A percentile compares a stretch with the other conserved stretches of the same genome.
Conservation (phyloP, 2,113 vertebrate genomes). For the Cavia aperea region DNA sequence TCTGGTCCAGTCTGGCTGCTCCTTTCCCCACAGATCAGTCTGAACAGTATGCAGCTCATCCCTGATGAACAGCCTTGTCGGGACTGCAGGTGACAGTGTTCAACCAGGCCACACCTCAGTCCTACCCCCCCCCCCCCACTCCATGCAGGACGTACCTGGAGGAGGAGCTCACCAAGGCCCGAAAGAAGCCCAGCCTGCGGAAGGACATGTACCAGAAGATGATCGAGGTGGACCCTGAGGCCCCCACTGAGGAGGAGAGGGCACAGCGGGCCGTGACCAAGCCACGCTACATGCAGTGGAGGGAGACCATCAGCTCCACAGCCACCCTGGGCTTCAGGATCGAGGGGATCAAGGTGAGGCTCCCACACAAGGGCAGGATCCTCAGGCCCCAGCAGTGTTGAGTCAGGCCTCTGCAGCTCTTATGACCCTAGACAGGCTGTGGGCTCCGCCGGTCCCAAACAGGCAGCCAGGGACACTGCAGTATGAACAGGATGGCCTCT, state of each 20-base stretch:
- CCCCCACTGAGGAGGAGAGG: constrained; percentile 86
- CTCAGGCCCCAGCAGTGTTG: not conserved
- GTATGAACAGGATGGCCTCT: not conserved
- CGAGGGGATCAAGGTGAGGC: constrained; percentile 94
- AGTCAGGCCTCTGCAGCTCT: too few species aligned
- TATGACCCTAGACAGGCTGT: not conserved
- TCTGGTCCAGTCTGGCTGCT: rapidly evolving
- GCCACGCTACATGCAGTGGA: constrained; percentile 99
- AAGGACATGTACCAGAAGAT: constrained; percentile 99
- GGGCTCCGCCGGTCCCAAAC: not conserved
- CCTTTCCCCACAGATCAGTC: not conserved
- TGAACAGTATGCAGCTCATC: rapidly evolving
- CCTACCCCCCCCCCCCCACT: rapidly evolving
- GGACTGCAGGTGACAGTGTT: not conserved
- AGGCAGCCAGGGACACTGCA: not conserved
- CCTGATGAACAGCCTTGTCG: rapidly evolving
- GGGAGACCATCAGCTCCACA: constrained; percentile 97
- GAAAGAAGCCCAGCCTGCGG: constrained; percentile 93
- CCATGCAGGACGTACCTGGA: constrained; percentile 90
- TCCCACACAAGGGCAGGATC: not conserved
- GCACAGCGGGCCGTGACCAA: constrained; percentile 90
- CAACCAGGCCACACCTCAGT: rapidly evolving
- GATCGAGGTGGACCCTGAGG: constrained; percentile 90
- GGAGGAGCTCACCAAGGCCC: constrained; percentile 94
- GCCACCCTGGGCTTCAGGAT: constrained; percentile 95